phyloP scores from a whole-genome alignment of 2,888 invertebrate species.

The Limnephilus lunatus region DNA sequence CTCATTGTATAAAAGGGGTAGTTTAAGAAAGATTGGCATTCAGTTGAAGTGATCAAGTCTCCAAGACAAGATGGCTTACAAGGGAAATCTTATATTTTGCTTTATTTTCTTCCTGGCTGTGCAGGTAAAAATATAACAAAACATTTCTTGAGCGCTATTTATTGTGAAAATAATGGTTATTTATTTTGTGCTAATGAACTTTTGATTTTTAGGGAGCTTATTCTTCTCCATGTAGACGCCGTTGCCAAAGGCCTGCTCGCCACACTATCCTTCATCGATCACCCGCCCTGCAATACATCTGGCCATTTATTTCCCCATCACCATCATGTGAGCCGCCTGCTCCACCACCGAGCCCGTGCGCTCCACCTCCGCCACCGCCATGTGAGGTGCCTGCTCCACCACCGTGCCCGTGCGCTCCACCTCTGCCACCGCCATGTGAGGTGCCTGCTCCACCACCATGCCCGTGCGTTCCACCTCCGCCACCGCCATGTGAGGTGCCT shows the following conservation, averaged over 20 bases:
- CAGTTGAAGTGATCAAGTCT: neutral
- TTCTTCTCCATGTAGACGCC: neutral
- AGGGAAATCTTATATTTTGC: neutral
- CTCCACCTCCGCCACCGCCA: neutral
- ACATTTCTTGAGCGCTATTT: neutral
- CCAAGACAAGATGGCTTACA: neutral
- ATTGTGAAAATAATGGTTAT: neutral
- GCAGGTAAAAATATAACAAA: neutral
- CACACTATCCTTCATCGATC: neutral
- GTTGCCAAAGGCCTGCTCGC: neutral
- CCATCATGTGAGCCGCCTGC: neutral
- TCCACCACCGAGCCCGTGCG: neutral
- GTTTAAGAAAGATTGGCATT: neutral
- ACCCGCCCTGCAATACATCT: neutral
- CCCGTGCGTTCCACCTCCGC: neutral
- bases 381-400: neutral
- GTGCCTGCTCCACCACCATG: neutral
- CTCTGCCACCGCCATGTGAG: neutral
- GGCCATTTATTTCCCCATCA: neutral
- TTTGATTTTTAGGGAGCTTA: neutral
- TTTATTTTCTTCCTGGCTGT: neutral
- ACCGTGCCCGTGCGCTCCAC: neutral
- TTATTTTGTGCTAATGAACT: neutral
- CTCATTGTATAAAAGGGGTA: neutral
- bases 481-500: neutral